Conservation (phyloP, 2,113 vertebrate species). For the Copsychus sechellarum region DNA sequence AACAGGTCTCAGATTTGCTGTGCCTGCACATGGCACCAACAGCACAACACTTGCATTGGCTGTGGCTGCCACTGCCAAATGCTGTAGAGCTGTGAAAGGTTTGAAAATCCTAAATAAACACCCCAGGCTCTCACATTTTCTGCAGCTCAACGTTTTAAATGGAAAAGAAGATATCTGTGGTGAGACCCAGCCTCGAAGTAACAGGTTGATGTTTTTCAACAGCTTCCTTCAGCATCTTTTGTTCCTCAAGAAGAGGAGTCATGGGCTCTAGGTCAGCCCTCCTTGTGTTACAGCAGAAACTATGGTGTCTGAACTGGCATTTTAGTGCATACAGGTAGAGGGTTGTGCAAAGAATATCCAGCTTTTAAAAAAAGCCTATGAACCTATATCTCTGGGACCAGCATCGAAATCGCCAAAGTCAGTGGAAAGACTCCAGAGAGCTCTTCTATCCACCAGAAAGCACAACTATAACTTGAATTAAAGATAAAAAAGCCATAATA, state of each 20-base stretch:
- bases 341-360: not conserved
- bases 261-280: not conserved
- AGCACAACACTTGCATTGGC: not conserved
- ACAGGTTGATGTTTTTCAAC: not conserved
- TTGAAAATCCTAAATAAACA: not conserved
- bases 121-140: not conserved
- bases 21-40: fast-evolving
- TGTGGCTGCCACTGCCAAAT: not conserved
- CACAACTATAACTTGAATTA: not conserved
- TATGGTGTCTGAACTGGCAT: not conserved
- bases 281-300: not conserved
- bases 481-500: slow-evolving; percentile 30
- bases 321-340: not conserved
- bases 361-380: not conserved
- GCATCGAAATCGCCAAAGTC: not conserved
- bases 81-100: not conserved
- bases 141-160: not conserved
- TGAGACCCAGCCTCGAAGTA: not conserved
- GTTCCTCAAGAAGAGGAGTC: not conserved
- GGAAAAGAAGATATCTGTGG: not conserved
- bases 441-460: not conserved
- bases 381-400: not conserved
- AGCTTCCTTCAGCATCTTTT: not conserved
- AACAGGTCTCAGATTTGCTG: not conserved
- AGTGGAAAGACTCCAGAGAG: slow-evolving; percentile 3